These are phyloP conservation scores for Pyrrhia umbra DNA, from an alignment of 2,888 invertebrate genomes.

Conservation along the genomic window DNA sequence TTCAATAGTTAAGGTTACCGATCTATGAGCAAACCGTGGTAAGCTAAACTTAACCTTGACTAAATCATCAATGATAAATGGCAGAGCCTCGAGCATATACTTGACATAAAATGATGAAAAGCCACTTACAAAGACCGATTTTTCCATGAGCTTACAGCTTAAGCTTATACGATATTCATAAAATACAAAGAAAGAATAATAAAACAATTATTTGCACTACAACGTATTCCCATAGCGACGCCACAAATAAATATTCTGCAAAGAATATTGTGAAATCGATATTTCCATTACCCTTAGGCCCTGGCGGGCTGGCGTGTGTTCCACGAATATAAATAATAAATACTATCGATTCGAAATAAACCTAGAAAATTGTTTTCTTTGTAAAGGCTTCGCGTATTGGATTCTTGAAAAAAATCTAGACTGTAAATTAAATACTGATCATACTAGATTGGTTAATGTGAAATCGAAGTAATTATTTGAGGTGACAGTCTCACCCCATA, in stretches of 20 bases:
- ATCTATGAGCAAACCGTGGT: no score
- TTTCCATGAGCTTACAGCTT: neutral
- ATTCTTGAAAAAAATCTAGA: slow-evolving; percentile 7
- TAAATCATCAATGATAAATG: no score
- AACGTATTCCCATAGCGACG: slow-evolving; percentile 17
- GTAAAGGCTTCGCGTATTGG: slow-evolving; percentile 1
- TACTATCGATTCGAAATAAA: slow-evolving; percentile 35
- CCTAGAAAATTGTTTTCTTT: slow-evolving; percentile 35
- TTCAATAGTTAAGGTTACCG: no score
- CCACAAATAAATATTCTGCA: slow-evolving; percentile 36
- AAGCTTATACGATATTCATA: slow-evolving; percentile 19
- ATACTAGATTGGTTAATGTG: neutral
- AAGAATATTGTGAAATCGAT: slow-evolving; percentile 63
- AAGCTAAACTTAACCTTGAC: no score
- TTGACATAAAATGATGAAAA: no score
- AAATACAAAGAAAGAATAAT: slow-evolving; percentile 10
- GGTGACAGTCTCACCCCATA: no score
- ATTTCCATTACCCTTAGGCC: slow-evolving; percentile 63
- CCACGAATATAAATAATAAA: slow-evolving; percentile 70
- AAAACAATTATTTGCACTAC: slow-evolving; percentile 10
- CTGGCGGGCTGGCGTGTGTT: slow-evolving; percentile 53
- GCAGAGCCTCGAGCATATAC: no score
- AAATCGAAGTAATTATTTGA: neutral
- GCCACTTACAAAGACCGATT: neutral
- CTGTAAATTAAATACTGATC: neutral